phyloP scores from a whole-genome alignment of 2,888 invertebrate genomes.

The Drosophila neotestacea region DNA sequence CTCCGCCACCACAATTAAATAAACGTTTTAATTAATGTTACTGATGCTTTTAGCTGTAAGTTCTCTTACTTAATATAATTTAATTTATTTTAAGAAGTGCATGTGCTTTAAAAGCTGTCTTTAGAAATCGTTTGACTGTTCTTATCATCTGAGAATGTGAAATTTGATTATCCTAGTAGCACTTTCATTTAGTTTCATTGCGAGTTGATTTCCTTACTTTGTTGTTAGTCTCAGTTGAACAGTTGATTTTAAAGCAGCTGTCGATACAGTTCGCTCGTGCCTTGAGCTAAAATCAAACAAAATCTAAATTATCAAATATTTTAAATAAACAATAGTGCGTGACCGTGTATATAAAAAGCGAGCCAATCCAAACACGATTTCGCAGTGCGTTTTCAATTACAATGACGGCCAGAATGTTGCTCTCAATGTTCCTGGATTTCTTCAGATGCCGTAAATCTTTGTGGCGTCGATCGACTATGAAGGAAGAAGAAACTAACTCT shows the following conservation, averaged over 20 bases:
- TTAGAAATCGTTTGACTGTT: neutral
- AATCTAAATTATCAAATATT: neutral
- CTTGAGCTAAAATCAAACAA: neutral
- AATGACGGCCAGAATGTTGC: conserved; percentile 45
- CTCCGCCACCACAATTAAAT: no score
- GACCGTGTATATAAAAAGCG: conserved; percentile 10
- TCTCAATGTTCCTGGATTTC: conserved; percentile 51
- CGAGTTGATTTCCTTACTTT: neutral
- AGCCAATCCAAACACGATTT: neutral
- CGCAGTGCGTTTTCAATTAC: conserved; percentile 23
- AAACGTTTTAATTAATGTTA: no score
- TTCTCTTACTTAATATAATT: neutral
- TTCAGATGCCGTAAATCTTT: conserved; percentile 42
- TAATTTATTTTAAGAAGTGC: no score
- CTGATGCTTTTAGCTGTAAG: neutral
- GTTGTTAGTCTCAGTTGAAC: conserved; percentile 4
- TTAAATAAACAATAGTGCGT: conserved; percentile 16
- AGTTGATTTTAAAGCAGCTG: conserved; percentile 39
- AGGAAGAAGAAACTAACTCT: neutral
- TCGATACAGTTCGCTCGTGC: conserved; percentile 9
- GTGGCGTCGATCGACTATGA: neutral
- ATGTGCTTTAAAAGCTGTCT: neutral
- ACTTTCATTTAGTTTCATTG: neutral
- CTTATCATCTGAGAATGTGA: neutral
- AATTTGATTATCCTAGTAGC: neutral